phyloP scores from a whole-genome alignment of 2,113 vertebrate species.

The Lepus americanus region DNA sequence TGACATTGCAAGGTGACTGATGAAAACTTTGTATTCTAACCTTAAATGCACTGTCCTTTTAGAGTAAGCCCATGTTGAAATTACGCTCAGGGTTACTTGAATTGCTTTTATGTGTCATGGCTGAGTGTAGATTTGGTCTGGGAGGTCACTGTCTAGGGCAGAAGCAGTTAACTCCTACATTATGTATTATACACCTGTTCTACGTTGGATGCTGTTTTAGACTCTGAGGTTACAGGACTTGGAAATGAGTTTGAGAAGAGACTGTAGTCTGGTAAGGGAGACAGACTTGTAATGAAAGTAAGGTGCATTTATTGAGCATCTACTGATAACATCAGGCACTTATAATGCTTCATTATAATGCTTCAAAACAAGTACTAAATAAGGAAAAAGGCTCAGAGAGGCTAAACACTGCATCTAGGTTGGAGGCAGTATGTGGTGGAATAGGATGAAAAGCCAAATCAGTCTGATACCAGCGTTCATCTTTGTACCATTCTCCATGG shows the following conservation, averaged over 20 bases:
- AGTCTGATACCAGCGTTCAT: neutral
- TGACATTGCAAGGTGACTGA: constrained; percentile 42
- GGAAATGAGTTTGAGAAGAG: neutral
- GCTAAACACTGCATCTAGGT: neutral
- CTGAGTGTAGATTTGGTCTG: constrained; percentile 7
- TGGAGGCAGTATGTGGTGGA: neutral
- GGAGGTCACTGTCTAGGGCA: neutral
- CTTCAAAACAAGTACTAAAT: neutral
- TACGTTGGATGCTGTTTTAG: neutral
- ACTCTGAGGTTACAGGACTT: neutral
- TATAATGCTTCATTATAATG: neutral
- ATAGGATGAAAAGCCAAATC: neutral
- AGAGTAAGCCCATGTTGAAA: constrained; percentile 12
- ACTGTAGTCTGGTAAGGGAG: neutral
- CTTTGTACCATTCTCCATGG: neutral
- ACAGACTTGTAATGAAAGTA: neutral
- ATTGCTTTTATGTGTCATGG: neutral
- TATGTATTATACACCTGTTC: neutral
- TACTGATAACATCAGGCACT: neutral
- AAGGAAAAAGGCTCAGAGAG: neutral
- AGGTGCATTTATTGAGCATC: neutral
- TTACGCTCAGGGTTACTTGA: constrained; percentile 53
- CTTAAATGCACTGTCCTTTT: constrained; percentile 45
- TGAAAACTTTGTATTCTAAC: constrained; percentile 49
- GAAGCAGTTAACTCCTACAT: neutral